Evolutionary conservation across 2,113 vertebrate genomes (phyloP), one percentile per base, ranked within the genome.

Genomic region (Cariama cristata): DNA sequence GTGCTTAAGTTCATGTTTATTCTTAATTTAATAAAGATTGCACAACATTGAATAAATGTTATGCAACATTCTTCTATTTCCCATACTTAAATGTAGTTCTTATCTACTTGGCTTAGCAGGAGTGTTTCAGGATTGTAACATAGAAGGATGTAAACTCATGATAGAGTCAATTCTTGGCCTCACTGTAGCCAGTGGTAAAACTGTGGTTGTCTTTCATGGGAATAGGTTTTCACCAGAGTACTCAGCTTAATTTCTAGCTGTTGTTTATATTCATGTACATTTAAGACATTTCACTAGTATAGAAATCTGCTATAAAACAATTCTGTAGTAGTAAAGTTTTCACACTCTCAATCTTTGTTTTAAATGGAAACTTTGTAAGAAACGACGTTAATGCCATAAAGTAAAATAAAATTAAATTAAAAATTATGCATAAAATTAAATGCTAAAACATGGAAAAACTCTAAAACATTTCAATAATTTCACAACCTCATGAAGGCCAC

Each of bases 391-490:
- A 68, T 35, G 8, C 21, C 44, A 86, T 62, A 53, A 94, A 84
- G 42, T 76, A 82, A 66, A 89, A 52, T 44, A 24, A 85, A 91
- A 84, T 86, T 3, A 81, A 92, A 94, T 76, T 7, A 52, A 82
- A 92, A 96, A 82, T 63, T 68, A 32, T 28, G 28, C 33, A 3
- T 67, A 74, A 82, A 77, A 89, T 88, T 62, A 87, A 93, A 86
- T 89, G 68, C 40, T 71, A 85, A 88, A 97, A 73, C n/a, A 72
- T 91, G 56, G 74, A 86, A 96, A 96, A 97, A 90, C 26, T 20
- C 58, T 73, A 52, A 97, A 97, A 44, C 23, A 88, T 73, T 97
- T 93, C 75, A 91, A 79, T 60, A 92, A 94, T 97, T 98, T 97
- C 73, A 93, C 96, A 97, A 93, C 42, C 68, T 96, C 81, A 66